Base-by-base conservation (phyloP, 2,113 vertebrate species). In the Rissa tridactyla region DNA sequence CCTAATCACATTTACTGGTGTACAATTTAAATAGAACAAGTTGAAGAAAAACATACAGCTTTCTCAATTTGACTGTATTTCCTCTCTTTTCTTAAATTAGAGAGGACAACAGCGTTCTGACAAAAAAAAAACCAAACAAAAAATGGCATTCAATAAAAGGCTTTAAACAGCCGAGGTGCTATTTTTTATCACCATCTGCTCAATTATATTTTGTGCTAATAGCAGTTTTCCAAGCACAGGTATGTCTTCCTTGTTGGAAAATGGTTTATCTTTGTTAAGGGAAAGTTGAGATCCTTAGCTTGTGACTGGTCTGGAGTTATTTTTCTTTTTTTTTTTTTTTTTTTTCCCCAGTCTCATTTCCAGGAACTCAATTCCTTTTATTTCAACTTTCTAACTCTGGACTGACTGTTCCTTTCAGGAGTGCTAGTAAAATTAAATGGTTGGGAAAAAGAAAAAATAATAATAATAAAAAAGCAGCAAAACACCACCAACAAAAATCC, bases 301-400 rank as follows among this genome's bases (percentile, higher is more conserved):
- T 78, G 5, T 64, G 27, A 68, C 26, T 55, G 29, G 14, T 44
- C 76, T 64, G 13, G 6, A 29, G 15, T 3, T 49, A 17, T 49
- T 54, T 23, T 4, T 15, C 11, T 12, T 57, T 10, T 14, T 12
- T 25, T 10, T 54, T 34, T 57, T 13, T 60, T 34, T 52, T 12
- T 17, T 15, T 30, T 8, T 3, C 4, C 6, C 32, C 15, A 79
- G 19, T 57, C n/a, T 86, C n/a, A 82, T 91, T 92, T 95, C 84
- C 52, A 89, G 66, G 73, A 94, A 82, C 26, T 89, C 60, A 9
- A 51, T 86, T 87, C 19, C 10, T 82, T 96, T 92, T 82, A 57
- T 79, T 95, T 83, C 60, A 86, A 26, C n/a, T 82, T 92, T 96
- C 57, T 89, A 87, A 76, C 81, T 92, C 69, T 57, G 65, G 26